A percentile compares a stretch with the other conserved stretches of the same genome.
These are phyloP conservation scores for Drosophila anomelani DNA, from an alignment of 2,888 invertebrate genomes.

Conservation along the genomic window DNA sequence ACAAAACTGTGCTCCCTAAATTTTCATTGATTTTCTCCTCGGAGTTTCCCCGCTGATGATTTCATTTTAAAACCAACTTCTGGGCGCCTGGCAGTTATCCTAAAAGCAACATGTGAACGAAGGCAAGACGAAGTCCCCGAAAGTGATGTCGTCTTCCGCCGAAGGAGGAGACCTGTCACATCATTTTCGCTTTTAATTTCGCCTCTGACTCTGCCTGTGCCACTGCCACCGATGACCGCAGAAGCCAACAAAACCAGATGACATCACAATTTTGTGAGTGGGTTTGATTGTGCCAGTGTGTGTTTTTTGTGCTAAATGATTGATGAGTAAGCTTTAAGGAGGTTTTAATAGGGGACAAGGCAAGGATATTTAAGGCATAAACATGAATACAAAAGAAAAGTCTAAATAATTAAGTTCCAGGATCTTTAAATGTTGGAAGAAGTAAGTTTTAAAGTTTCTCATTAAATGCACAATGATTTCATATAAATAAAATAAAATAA, in stretches of 20 bases:
- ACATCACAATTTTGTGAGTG: conserved; percentile 66
- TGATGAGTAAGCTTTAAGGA: conserved; percentile 38
- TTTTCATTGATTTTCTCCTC: conserved; percentile 61
- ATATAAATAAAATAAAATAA: neutral
- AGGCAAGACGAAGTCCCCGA: conserved; percentile 25
- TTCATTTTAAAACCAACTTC: conserved; percentile 53
- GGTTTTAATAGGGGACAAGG: neutral
- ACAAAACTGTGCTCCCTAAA: conserved; percentile 28
- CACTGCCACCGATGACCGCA: conserved; percentile 46
- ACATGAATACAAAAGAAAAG: neutral
- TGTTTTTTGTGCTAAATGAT: conserved; percentile 25
- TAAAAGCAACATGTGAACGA: conserved; percentile 64
- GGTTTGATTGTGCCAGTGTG: conserved; percentile 42
- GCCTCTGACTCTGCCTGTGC: conserved; percentile 30
- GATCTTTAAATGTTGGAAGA: neutral
- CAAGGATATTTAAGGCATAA: neutral
- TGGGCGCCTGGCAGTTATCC: conserved; percentile 33
- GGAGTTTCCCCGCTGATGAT: conserved; percentile 52
- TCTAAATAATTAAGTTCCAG: neutral
- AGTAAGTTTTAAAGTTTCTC: no score
- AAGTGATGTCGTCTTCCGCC: conserved; percentile 4
- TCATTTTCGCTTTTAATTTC: conserved; percentile 61
- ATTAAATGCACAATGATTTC: neutral
- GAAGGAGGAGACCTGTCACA: conserved; percentile 37
- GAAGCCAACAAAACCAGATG: conserved; percentile 54